Percentiles rank a stretch among this genome's conserved stretches.
Conservation (phyloP, 2,888 invertebrate species). For the Hetaerina titia region DNA sequence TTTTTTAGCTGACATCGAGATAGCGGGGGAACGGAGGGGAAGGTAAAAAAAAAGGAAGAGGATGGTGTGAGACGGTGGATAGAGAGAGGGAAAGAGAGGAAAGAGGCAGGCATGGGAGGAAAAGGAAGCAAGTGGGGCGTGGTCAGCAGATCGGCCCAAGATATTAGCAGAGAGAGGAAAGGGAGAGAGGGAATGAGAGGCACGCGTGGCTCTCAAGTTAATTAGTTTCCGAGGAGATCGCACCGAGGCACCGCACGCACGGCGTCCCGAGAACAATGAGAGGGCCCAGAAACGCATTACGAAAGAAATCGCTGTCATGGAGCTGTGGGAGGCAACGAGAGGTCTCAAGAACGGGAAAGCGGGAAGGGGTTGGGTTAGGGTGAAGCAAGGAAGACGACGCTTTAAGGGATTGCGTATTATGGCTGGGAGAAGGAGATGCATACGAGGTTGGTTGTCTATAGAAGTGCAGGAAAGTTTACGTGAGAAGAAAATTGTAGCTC, state of each 20-base stretch:
- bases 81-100: neutral
- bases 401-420: neutral
- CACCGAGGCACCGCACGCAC: neutral
- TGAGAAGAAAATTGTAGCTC: neutral
- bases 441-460: neutral
- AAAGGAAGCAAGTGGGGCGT: neutral
- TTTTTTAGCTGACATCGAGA: too few species aligned
- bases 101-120: neutral
- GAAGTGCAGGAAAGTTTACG: neutral
- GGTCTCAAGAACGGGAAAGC: neutral
- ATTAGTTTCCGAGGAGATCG: conserved; percentile 20
- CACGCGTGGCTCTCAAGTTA: neutral
- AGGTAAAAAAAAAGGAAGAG: neutral
- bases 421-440: neutral
- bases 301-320: neutral
- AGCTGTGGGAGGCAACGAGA: neutral
- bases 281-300: neutral
- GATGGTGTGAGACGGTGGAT: neutral
- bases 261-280: conserved; percentile 8
- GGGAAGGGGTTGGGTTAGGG: neutral
- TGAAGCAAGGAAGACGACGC: neutral
- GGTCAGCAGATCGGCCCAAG: conserved; percentile 18
- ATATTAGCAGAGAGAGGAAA: neutral
- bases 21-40: neutral
- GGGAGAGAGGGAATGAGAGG: neutral